A percentile compares a stretch with the other conserved stretches of the same genome.
phyloP scores from a whole-genome alignment of 1,140 invertebrate genomes.

The Orussus abietinus region DNA sequence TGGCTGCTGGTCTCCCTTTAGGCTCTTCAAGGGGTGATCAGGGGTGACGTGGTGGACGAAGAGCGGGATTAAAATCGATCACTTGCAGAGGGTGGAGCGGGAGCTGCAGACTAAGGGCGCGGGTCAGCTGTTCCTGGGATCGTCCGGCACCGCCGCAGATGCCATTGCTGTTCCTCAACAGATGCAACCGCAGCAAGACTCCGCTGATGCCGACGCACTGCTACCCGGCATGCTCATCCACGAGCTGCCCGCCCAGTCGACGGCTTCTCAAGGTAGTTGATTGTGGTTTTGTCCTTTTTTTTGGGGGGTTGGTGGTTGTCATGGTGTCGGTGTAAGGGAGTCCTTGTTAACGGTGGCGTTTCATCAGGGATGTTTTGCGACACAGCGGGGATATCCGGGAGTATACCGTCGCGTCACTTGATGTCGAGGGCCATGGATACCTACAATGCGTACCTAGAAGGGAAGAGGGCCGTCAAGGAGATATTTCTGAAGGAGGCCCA shows the following conservation, averaged over 20 bases:
- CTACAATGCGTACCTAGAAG: conserved; percentile 29
- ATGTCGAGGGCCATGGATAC: conserved; percentile 34
- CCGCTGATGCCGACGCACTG: conserved; percentile 33
- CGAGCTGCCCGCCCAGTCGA: conserved; percentile 34
- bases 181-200: conserved; percentile 27
- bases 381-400: conserved; percentile 33
- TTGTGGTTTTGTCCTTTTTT: background rate
- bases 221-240: conserved; percentile 41
- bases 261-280: conserved; percentile 31
- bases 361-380: conserved; percentile 41
- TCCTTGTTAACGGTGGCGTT: conserved; percentile 17
- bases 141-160: conserved; percentile 22
- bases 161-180: conserved; percentile 20
- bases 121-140: conserved; percentile 47
- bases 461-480: conserved; percentile 20
- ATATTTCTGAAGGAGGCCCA: conserved; percentile 24
- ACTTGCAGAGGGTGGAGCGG: conserved; percentile 68
- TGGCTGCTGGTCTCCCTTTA: too few species aligned
- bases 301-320: background rate
- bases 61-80: too few species aligned
- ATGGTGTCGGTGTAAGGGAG: conserved; percentile 7
- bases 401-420: conserved; percentile 35
- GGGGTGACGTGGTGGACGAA: too few species aligned
- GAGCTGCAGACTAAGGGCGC: conserved; percentile 67
- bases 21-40: too few species aligned